These are phyloP conservation scores for Mylabris phalerata DNA, from an alignment of 1,140 invertebrate species.

Conservation along the genomic window DNA sequence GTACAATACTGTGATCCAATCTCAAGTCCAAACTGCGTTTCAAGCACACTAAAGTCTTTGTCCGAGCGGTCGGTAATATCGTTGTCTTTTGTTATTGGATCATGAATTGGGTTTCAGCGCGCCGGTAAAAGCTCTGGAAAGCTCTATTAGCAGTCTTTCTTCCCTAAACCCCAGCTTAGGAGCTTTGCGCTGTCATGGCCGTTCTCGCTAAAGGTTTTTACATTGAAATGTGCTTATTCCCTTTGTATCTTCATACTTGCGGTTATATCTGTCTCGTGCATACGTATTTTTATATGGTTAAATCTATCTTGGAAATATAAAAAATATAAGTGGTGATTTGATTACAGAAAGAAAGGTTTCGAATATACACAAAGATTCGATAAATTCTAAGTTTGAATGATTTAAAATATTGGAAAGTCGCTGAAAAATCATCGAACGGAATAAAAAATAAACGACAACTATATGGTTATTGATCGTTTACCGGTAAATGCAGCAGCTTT, in stretches of 20 bases:
- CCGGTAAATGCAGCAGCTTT: background rate
- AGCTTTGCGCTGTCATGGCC: constrained; percentile 40
- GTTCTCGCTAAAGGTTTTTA: constrained; percentile 39
- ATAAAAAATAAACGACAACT: too few species aligned
- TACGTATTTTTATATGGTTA: too few species aligned
- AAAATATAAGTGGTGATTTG: too few species aligned
- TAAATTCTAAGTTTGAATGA: too few species aligned
- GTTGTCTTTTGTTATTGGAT: constrained; percentile 46
- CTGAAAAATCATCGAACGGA: too few species aligned
- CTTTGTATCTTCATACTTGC: constrained; percentile 25
- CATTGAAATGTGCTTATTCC: constrained; percentile 42
- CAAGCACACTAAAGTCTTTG: constrained; percentile 31
- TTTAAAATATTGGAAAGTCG: too few species aligned
- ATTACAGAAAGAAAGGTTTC: too few species aligned
- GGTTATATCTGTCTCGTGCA: too few species aligned
- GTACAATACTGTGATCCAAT: constrained; percentile 7
- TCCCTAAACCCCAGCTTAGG: constrained; percentile 42
- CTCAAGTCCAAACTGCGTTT: constrained; percentile 17
- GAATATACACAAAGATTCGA: too few species aligned
- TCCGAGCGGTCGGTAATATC: constrained; percentile 43
- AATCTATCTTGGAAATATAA: too few species aligned
- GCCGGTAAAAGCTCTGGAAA: constrained; percentile 42
- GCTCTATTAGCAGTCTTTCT: constrained; percentile 46
- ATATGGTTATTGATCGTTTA: too few species aligned
- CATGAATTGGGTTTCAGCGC: constrained; percentile 44